These are phyloP conservation scores for Trichonephila clavata DNA, from an alignment of 1,140 invertebrate genomes.

Conservation along the genomic window DNA sequence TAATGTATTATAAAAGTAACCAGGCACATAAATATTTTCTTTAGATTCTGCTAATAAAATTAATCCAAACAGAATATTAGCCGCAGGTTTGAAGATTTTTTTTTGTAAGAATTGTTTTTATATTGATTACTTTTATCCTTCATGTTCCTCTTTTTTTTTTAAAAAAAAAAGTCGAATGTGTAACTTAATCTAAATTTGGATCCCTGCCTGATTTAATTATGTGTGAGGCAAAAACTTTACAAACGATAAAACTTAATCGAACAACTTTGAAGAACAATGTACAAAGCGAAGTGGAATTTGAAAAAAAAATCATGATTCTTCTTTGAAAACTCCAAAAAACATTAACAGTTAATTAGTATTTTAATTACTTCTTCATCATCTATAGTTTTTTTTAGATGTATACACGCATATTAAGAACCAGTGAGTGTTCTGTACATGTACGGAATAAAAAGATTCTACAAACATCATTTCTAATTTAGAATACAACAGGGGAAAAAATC, in stretches of 20 bases:
- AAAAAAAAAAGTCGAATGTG: neutral
- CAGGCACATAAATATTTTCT: too few species aligned
- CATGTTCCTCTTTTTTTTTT: neutral
- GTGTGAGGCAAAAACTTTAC: neutral
- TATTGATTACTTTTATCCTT: neutral
- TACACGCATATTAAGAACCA: neutral
- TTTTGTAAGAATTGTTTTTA: neutral
- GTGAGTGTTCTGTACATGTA: neutral
- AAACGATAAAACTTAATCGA: conserved; percentile 2
- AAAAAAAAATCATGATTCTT: neutral
- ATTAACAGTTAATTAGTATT: conserved; percentile 39
- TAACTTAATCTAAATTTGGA: conserved; percentile 3
- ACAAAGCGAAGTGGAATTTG: neutral
- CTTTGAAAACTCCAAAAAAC: neutral
- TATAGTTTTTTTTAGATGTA: neutral
- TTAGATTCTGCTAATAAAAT: too few species aligned
- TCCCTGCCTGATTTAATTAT: neutral
- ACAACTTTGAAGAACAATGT: neutral
- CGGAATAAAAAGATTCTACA: neutral
- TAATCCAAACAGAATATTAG: too few species aligned
- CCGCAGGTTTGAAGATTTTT: too few species aligned
- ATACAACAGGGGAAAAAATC: neutral
- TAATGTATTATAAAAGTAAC: too few species aligned
- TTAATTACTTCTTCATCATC: neutral
- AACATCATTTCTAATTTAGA: conserved; percentile 18